phyloP scores from a whole-genome alignment of 2,113 vertebrate genomes.

The Apistogramma diplotaenia region DNA sequence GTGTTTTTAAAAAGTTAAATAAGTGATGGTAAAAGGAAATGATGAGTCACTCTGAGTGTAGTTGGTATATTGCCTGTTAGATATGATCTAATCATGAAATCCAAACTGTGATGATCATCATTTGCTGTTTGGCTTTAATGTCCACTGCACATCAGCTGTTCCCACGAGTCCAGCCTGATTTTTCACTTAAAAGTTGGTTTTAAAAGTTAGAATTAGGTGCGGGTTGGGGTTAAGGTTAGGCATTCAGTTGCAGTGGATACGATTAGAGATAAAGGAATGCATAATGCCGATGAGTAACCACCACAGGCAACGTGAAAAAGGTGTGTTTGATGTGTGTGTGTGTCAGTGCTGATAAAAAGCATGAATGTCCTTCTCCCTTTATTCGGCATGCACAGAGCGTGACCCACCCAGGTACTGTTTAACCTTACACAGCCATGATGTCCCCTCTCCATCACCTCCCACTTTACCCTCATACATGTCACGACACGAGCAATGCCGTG shows the following conservation, averaged over 20 bases:
- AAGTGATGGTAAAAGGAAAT: neutral
- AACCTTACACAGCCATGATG: neutral
- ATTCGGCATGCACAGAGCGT: slow-evolving; percentile 57
- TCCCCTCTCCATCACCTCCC: neutral
- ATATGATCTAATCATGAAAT: neutral
- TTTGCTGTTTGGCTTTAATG: neutral
- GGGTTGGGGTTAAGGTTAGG: neutral
- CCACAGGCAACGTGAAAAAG: neutral
- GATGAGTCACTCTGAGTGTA: neutral
- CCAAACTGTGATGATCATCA: neutral
- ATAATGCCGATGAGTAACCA: neutral
- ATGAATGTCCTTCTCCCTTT: slow-evolving; percentile 34
- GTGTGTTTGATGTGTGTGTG: neutral
- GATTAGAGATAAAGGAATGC: neutral
- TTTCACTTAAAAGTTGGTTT: neutral
- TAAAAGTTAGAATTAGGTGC: neutral
- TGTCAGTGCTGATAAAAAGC: slow-evolving; percentile 24
- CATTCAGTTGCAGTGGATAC: too few species aligned
- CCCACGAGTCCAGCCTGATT: neutral
- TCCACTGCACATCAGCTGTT: neutral
- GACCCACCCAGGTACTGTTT: slow-evolving; percentile 59
- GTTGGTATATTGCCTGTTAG: neutral
- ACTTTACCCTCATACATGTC: neutral
- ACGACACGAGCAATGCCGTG: neutral
- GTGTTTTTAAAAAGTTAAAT: neutral